Evolutionary conservation across 2,113 vertebrate species (phyloP), one percentile per base, ranked within the genome.

Genomic region (Corythoichthys intestinalis): DNA sequence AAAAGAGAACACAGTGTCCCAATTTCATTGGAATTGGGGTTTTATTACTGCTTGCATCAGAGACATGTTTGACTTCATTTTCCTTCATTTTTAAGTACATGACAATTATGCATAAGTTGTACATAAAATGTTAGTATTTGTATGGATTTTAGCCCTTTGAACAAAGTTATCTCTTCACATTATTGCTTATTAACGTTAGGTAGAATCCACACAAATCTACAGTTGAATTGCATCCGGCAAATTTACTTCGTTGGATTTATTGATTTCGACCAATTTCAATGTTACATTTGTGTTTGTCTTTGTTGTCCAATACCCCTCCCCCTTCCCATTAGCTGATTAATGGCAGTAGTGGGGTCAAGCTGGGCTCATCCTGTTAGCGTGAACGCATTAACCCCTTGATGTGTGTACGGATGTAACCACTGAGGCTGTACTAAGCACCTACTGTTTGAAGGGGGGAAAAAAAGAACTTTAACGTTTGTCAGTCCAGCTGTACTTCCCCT

Each of bases 401-500:
- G 61, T 49, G 39, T 67, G 68, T 56, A 59, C 57, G 67, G 65
- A 73, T 47, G 44, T 52, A 48, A 37, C 62, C 70, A 62, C 50
- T 50, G 61, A 74, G 64, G 78, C 69, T 71, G 64, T 60, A 48
- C 52, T 74, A 44, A 66, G 56, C 10, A 56, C 48, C 48, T 52
- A 65, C 60, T 60, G 46, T 59, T 38, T 44, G 20, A 56, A 39
- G 49, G 4, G 5, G 34, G 6, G 47, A 14, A 47, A 10, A 48
- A 28, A 38, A 17, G n/a, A 46, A 8, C 41, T 44, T 44, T 44
- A 53, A 50, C 56, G 74, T 65, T 73, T 74, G 73, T 71, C 68
- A 64, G 58, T 86, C 80, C 77, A 68, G 67, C 37, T 46, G 69
- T 79, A 66, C 74, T 76, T 77, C 76, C 70, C 71, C 85, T 77